Conservation (phyloP, 2,888 invertebrate genomes). For the Drosophila putrida region DNA sequence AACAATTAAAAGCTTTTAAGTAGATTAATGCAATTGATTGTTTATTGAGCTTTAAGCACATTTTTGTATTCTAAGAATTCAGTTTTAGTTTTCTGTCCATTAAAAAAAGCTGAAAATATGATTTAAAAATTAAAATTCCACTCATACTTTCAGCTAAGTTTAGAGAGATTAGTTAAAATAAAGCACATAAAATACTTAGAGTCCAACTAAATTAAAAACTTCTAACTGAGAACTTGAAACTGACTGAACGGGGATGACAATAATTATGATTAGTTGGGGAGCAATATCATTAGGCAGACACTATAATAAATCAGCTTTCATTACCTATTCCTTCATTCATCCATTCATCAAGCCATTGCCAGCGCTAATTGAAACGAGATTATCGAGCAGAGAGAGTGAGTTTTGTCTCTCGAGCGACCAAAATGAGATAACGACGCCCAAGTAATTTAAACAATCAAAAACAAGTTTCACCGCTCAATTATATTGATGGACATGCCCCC, state of each 20-base stretch:
- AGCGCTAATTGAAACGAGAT: constrained; percentile 34
- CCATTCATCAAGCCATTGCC: constrained; percentile 47
- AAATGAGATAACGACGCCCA: constrained; percentile 15
- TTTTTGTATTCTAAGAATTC: background rate
- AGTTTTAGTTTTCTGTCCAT: background rate
- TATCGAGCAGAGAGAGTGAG: constrained; percentile 18
- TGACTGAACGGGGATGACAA: too few species aligned
- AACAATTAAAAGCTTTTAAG: too few species aligned
- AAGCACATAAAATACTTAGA: background rate
- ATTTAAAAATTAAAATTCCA: background rate
- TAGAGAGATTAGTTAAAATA: background rate
- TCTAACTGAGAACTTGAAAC: background rate
- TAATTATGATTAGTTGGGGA: background rate
- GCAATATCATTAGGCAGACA: background rate
- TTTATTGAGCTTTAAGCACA: too few species aligned
- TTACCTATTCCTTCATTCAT: constrained; percentile 27
- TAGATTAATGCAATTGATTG: too few species aligned
- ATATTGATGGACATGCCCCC: constrained; percentile 20
- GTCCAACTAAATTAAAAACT: background rate
- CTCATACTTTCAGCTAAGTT: background rate
- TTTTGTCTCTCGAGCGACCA: constrained; percentile 17
- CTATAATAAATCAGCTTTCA: constrained; percentile 30
- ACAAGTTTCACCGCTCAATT: constrained; percentile 33
- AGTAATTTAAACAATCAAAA: constrained; percentile 31
- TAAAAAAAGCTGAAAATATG: background rate